Evolutionary conservation across 2,888 invertebrate genomes (phyloP), one percentile per base, ranked within the genome.

Genomic region (Tipula helvola): DNA sequence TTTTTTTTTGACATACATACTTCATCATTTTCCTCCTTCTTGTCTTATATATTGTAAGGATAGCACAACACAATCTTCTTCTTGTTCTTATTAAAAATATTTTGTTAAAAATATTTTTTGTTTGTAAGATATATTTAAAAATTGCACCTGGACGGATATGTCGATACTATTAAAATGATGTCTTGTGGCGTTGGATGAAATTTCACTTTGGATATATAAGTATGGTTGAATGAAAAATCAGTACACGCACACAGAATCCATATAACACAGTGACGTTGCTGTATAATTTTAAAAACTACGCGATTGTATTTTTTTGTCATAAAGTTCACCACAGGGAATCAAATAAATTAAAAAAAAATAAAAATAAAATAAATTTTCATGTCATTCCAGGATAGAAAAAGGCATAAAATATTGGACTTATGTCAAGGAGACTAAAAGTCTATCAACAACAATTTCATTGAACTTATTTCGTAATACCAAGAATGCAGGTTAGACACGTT

Each of bases 111-210:
- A 12, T 36, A 10, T 5, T 83, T 83, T 83, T 36, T 36, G 12
- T 36, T 83, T 36, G 36, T 36, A 57, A 57, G n/a, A 57, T 57
- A n/a, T 52, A 57, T 57, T 71, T 71, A 28, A 84, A 16, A 84
- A 16, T 84, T 41, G 84, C 84, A 84, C 84, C 84, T 84, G 84
- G 84, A 84, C 84, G 84, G 84, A 84, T 84, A 41, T 84, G 84
- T 84, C 84, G 84, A 84, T 84, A 71, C 71, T 71, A 84, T 84
- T 36, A 39, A 84, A 41, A 84, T 84, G 84, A 84, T 84, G 84
- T 84, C 84, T 84, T 84, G 84, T 8, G 84, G 84, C 84, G 84
- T 84, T 39, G 71, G 71, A 71, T 71, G 71, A 71, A 71, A 71
- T 71, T 71, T 28, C 71, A 8, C 71, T 71, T 71, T 71, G 71